Conservation (phyloP, 2,113 vertebrate genomes). For the Australoheros scitulus region DNA sequence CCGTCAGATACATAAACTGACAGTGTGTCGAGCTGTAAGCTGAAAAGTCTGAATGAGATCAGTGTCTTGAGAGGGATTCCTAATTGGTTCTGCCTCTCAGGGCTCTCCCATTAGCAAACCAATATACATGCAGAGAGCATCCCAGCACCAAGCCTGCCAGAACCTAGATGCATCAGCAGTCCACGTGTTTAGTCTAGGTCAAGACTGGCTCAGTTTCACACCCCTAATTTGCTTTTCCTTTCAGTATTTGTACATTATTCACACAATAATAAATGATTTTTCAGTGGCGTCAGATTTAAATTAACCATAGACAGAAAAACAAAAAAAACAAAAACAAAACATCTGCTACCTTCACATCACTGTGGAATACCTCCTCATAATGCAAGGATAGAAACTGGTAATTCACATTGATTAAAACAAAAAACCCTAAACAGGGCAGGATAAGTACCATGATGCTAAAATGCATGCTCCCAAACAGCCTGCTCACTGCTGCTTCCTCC, state of each 20-base stretch:
- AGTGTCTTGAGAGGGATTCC: constrained; percentile 46
- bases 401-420: constrained; percentile 57
- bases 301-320: constrained; percentile 66
- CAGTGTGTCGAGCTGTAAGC: constrained; percentile 48
- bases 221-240: constrained; percentile 64
- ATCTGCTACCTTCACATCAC: constrained; percentile 80
- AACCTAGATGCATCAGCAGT: constrained; percentile 49
- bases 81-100: constrained; percentile 44
- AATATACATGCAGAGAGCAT: constrained; percentile 76
- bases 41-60: constrained; percentile 36
- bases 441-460: constrained; percentile 67
- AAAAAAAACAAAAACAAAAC: constrained; percentile 25
- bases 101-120: constrained; percentile 68
- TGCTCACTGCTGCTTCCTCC: constrained; percentile 22
- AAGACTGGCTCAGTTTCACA: constrained; percentile 78
- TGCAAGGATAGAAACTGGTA: constrained; percentile 32
- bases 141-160: constrained; percentile 46
- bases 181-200: constrained; percentile 52
- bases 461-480: constrained; percentile 37
- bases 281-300: constrained; percentile 82
- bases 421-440: constrained; percentile 35
- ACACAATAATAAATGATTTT: constrained; percentile 76
- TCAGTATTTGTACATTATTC: constrained; percentile 83
- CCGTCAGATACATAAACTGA: constrained; percentile 52
- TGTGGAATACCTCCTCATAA: constrained; percentile 40